A percentile compares a stretch with the other conserved stretches of the same genome.
These are phyloP conservation scores for Xyrichtys novacula DNA, from an alignment of 2,797 vertebrate genomes.

Conservation along the genomic window DNA sequence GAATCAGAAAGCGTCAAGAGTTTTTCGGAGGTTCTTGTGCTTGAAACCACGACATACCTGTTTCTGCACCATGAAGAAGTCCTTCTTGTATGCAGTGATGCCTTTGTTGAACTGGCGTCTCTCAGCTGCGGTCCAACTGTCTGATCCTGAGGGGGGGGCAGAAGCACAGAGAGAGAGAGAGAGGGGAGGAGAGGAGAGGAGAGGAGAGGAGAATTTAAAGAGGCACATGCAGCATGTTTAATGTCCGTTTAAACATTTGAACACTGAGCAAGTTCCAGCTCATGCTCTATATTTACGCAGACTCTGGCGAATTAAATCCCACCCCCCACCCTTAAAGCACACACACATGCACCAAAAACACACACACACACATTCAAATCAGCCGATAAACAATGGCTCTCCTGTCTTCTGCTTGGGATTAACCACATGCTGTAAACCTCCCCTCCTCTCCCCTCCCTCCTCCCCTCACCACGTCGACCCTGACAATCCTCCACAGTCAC, in stretches of 20 bases:
- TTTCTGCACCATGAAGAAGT: conserved; percentile 99
- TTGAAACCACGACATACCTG: conserved; percentile 81
- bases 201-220: conserved; percentile 2
- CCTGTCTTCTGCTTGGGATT: conserved; percentile 81
- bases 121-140: conserved; percentile 93
- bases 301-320: conserved; percentile 21
- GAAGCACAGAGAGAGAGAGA: background rate
- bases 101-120: conserved; percentile 96
- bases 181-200: background rate
- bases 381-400: conserved; percentile 78
- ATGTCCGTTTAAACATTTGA: conserved; percentile 14
- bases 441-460: conserved; percentile 35
- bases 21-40: background rate
- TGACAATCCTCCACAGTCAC: conserved; percentile 71
- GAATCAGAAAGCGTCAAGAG: background rate
- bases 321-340: conserved; percentile 37
- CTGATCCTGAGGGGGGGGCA: conserved; percentile 87
- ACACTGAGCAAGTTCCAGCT: conserved; percentile 24
- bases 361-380: conserved; percentile 51
- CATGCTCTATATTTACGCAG: conserved; percentile 10
- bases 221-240: conserved; percentile 9
- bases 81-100: conserved; percentile 95
- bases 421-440: conserved; percentile 74
- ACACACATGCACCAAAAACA: conserved; percentile 42
- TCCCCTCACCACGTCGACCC: conserved; percentile 66